These are phyloP conservation scores for Heliconius himera DNA, from an alignment of 1,140 invertebrate genomes.

Conservation along the genomic window DNA sequence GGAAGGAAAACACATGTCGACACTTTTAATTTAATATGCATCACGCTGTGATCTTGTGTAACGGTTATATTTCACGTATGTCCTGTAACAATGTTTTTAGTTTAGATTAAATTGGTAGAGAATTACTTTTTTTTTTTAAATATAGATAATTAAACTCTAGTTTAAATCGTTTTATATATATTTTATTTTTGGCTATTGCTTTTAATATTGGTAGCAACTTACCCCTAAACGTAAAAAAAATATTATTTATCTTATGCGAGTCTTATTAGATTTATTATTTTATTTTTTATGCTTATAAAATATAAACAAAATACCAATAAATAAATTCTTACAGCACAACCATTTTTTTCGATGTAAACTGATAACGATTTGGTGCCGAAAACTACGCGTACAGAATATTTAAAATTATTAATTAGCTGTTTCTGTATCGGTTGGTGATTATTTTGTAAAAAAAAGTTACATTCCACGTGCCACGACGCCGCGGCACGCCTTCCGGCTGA, in stretches of 20 bases:
- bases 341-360: not conserved
- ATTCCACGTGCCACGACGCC: slow-evolving; percentile 40
- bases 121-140: not conserved
- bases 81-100: not conserved
- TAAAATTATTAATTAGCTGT: slow-evolving; percentile 64
- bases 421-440: slow-evolving; percentile 50
- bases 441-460: slow-evolving; percentile 54
- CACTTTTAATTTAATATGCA: slow-evolving; percentile 80
- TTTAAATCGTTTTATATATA: not conserved
- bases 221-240: too few species aligned
- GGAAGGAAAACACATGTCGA: slow-evolving; percentile 81
- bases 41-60: slow-evolving; percentile 73
- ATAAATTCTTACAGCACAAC: not conserved
- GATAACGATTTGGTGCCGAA: slow-evolving; percentile 14
- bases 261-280: not conserved
- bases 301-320: not conserved
- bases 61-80: slow-evolving; percentile 32
- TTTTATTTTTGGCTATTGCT: too few species aligned
- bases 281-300: not conserved
- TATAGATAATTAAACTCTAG: not conserved
- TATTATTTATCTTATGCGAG: not conserved
- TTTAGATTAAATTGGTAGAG: not conserved
- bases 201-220: too few species aligned
- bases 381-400: slow-evolving; percentile 49
- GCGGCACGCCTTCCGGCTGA: slow-evolving; percentile 50